Evolutionary conservation across 2,888 invertebrate genomes (phyloP).

Genomic region (Copidosoma aretas): DNA sequence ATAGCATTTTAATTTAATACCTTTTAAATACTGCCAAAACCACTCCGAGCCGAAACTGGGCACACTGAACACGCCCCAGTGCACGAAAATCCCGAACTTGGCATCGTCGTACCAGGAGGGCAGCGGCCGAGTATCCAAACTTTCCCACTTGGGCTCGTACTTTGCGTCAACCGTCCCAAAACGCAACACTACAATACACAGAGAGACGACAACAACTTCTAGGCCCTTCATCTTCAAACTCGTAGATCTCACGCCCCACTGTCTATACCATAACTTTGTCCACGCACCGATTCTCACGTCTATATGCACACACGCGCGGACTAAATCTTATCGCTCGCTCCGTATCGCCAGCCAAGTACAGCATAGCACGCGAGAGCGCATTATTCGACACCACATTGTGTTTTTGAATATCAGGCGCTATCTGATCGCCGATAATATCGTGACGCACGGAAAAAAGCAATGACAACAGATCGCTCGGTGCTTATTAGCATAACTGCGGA

Average conservation of each 20-base stretch:
- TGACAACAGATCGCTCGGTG: slow-evolving; percentile 2
- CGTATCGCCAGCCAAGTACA: too few species aligned
- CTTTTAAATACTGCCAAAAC: slow-evolving; percentile 88
- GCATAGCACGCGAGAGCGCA: background rate
- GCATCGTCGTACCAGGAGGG: slow-evolving; percentile 90
- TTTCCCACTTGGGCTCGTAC: slow-evolving; percentile 80
- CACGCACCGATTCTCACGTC: background rate
- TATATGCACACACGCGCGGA: background rate
- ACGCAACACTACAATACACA: background rate
- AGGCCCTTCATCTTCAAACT: background rate
- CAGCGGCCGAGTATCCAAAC: slow-evolving; percentile 81
- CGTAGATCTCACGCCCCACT: background rate
- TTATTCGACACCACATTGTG: background rate
- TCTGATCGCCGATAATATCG: slow-evolving; percentile 15
- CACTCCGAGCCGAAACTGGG: slow-evolving; percentile 88
- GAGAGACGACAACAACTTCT: background rate
- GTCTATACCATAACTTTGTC: slow-evolving; percentile 1
- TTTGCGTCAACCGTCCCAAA: slow-evolving; percentile 3
- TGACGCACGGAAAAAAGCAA: background rate
- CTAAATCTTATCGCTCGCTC: slow-evolving; percentile 17
- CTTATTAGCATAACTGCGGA: too few species aligned
- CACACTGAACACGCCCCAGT: slow-evolving; percentile 92
- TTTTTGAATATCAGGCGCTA: slow-evolving; percentile 9
- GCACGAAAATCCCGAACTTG: slow-evolving; percentile 91
- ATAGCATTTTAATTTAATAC: slow-evolving; percentile 59